Base-by-base conservation (phyloP, 2,797 vertebrate genomes). In the Danio tinwini region DNA sequence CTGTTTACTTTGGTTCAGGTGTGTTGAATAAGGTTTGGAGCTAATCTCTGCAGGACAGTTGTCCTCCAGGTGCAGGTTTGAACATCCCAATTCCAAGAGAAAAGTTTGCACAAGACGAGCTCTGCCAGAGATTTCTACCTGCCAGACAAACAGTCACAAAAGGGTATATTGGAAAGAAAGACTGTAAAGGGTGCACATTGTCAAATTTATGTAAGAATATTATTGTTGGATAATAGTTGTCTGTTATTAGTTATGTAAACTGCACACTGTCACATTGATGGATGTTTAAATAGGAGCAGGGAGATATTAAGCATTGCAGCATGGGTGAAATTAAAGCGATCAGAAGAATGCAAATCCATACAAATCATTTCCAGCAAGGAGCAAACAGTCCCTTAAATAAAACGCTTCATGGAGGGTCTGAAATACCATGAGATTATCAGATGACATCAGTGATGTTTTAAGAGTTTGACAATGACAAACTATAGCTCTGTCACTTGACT, bases 371-470 rank as follows among this genome's bases (percentile, higher is more conserved):
- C 47, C 29, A 19, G 50, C 17, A 44, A 44, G 61, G 19, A 67
- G 62, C 3, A 53, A 65, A 58, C 40, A 14, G 12, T 16, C 45
- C 17, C 0, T 3, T 69, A 52, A 78, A 78, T 69, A 45, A 45
- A 76, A 69, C 5, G 16, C 16, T 13, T 50, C 65, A 11, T 39
- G 29, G 40, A 17, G 39, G 17, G 13, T 45, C 19, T 73, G n/a
- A 74, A 39, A 61, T n/a, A 1, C 29, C 10, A 45, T 17, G 11
- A 19, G 68, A 63, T 53, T 14, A 63, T 45, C 10, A 53, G 53
- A 62, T 78, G 45, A 78, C 42, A 68, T 52, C 62, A 50, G 49
- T 71, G 44, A 72, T 58, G n/a, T 39, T 59, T 50, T 50, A 71
- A 5, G 49, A 63, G 37, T 61, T 47, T 47, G 73, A 14, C 19